Evolutionary conservation across 1,140 invertebrate genomes (phyloP), one percentile per base, ranked within the genome.

Genomic region (Pogonomyrmex barbatus): DNA sequence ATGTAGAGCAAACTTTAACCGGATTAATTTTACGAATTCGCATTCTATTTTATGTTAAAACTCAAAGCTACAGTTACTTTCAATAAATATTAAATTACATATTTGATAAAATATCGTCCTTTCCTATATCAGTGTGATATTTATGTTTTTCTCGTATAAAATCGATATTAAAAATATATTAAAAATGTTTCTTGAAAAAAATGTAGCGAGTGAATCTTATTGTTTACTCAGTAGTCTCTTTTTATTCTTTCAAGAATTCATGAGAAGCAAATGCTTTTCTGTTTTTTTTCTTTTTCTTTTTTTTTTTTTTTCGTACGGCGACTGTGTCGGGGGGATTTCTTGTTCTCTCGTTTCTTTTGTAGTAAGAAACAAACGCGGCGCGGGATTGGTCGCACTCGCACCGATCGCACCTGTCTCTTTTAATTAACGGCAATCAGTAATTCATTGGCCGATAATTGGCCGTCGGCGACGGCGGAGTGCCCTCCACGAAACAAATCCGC

Each of bases 391-490:
- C 10, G 33, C 33, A 10, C 24, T 12, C 10, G 17, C 45, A 6
- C 52, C 63, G 67, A 10, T 47, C 39, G 52, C 67, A 84, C 54
- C 30, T 85, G 77, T 36, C 85, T 45, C 86, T 88, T 89, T 91
- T 89, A 89, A 91, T 91, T 91, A 91, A 90, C 84, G 54, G 42
- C 77, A 85, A 88, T 88, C 60, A 70, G 63, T 87, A 91, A 91
- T 91, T 91, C 87, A 83, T 83, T n/a, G n/a, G 60, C 54, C 76
- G 86, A 87, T 91, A 91, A 88, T 91, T 91, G 86, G 71, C 52
- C 78, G 75, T 50, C 65, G 81, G 30, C 52, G 52, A 52, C 62
- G 79, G 62, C 54, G 73, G 60, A 63, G 68, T 70, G 60, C 2
- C 33, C 12, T 30, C 52, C 75, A 58, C 71, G 70, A 71, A 87